Evolutionary conservation across 2,797 vertebrate species (phyloP), one percentile per base, ranked within the genome.

Genomic region (Pseudomugil tenellus): DNA sequence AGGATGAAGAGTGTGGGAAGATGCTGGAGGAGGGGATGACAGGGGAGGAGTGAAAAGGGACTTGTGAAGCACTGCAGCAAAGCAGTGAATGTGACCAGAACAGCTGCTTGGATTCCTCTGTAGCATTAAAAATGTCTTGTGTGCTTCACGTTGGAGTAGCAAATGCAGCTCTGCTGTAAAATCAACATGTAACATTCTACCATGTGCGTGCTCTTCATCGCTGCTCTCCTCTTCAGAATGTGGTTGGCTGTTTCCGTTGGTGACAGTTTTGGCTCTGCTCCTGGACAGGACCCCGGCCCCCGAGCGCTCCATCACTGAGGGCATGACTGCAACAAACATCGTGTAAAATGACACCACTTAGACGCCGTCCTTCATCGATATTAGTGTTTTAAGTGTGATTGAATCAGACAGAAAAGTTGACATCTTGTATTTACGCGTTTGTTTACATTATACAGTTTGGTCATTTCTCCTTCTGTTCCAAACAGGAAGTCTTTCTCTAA

Each of bases 171-270:
- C 43, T 43, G 53, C 2, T 9, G 16, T 35, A 41, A 8, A 17
- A 64, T 43, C 31, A 23, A 16, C 6, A 46, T 52, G 14, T 52
- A 52, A 25, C 46, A 5, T 16, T 51, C 77, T 90, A 98, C 96
- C 96, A 62, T 96, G 96, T 64, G 95, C 91, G 0, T 95, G 95
- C 39, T 98, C 96, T 70, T 98, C 96, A 54, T 97, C 96, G 48
- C 96, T 97, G 94, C 95, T 96, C 80, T 97, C 96, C 83, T 96
- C 96, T 80, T 97, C 96, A 0, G 95, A 96, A 86, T 95, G 95
- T 3, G 89, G 90, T 0, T 93, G 92, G 81, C 95, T 95, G 85
- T 91, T 95, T 63, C 96, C 96, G 10, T 96, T 94, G 83, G 94
- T 93, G 72, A 95, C 93, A 0, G 93, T 95, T 91, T 97, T 98